These are phyloP conservation scores for Cryptocephalus primarius DNA, from an alignment of 2,888 invertebrate species.

Conservation along the genomic window DNA sequence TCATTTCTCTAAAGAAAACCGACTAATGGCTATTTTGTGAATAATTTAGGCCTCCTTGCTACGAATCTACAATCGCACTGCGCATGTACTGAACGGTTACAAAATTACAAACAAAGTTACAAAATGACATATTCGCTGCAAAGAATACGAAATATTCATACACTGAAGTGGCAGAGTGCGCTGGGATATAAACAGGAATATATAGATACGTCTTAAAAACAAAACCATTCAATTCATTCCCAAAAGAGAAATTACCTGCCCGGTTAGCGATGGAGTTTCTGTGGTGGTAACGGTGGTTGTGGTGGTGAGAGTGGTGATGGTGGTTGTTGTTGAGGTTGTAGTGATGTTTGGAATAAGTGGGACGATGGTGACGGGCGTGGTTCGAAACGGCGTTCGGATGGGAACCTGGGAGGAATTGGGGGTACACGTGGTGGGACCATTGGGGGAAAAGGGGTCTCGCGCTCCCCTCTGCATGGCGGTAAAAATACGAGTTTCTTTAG, in stretches of 20 bases:
- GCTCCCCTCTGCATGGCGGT: constrained; percentile 38
- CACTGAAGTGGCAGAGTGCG: too few relatives aligned
- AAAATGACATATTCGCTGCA: too few relatives aligned
- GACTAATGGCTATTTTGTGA: too few relatives aligned
- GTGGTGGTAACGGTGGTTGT: constrained; percentile 50
- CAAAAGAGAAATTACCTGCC: constrained; percentile 39
- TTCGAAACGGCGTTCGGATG: constrained; percentile 60
- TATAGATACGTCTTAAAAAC: too few relatives aligned
- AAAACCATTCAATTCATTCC: too few relatives aligned
- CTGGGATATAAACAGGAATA: too few relatives aligned
- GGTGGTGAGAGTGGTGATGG: constrained; percentile 48
- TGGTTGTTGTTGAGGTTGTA: constrained; percentile 51
- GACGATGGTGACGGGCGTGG: constrained; percentile 29
- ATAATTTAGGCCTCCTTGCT: too few relatives aligned
- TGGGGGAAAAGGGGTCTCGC: constrained; percentile 83
- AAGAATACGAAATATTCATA: too few relatives aligned
- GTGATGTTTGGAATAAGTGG: constrained; percentile 44
- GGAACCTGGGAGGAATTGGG: constrained; percentile 86
- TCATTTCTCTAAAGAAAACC: too few relatives aligned
- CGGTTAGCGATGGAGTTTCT: constrained; percentile 48
- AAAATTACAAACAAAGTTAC: too few relatives aligned
- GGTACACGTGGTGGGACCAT: constrained; percentile 92
- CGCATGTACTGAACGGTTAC: too few relatives aligned
- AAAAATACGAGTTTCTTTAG: background rate
- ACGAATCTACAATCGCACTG: too few relatives aligned